Evolutionary conservation across 1,140 invertebrate genomes (phyloP), one percentile per base, ranked within the genome.

Genomic region (Drosophila paulistorum): DNA sequence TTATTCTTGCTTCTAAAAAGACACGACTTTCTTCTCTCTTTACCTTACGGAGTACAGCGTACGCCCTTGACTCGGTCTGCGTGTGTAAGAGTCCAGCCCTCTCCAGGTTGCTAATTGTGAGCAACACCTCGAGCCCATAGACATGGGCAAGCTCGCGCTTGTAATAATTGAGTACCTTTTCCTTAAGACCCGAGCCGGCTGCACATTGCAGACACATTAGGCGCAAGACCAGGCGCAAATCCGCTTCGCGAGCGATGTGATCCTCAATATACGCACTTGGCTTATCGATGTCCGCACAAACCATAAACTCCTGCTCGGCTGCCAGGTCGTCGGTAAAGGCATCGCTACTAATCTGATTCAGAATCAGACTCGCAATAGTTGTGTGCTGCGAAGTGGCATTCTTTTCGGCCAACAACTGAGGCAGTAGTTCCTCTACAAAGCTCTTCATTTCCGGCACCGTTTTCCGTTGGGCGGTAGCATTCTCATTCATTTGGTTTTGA

Each of bases 381-480:
- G 94, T 95, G 68, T 95, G 95, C 39, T 94, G 96, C 11, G 96
- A 95, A 10, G 99, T 92, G 7, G 96, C 95, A 87, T 97, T 95
- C 90, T 98, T 98, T 33, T 96, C 95, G n/a, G 95, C 95, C 87
- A 98, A 93, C 93, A 99, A 95, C 74, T 97, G 95, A 1, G 97
- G 98, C 67, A 99, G 93, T 1, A 69, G 39, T 73, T 96, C 96
- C 10, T 97, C 95, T 4, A 99, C 98, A 93, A 99, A 98, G 79
- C 96, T 95, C 92, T 98, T 98, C 90, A 99, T 97, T 93, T 99
- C 97, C 89, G 97, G 95, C 23, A 99, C 95, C 11, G 97, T 96
- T 92, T 97, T 97, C 42, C 97, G 96, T 26, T 95, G 94, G 91
- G 97, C 96, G 51, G 96, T 94, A 90, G 98, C 97, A 91, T 98